Evolutionary conservation across 2,888 invertebrate genomes (phyloP), one percentile per base, ranked within the genome.

Genomic region (Colostygia pectinataria): DNA sequence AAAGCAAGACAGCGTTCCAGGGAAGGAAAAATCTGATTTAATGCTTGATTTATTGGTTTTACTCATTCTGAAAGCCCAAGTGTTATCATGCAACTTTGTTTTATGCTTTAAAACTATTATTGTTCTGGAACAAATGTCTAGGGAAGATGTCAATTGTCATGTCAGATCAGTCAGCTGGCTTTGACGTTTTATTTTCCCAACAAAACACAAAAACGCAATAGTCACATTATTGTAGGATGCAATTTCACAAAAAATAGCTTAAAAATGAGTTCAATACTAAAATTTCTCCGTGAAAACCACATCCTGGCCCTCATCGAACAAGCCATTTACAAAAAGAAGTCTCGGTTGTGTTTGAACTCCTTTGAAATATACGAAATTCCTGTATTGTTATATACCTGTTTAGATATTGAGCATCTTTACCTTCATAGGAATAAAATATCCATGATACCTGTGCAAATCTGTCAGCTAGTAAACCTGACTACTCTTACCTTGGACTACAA

Each of bases 211-310:
- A 76, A 82, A 81, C 85, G 84, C 80, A 88, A 77, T 83, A 80
- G 68, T 73, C 67, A n/a, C n/a, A n/a, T n/a, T 18, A 18, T 3
- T 18, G 2, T 66, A 58, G 9, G 60, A 63, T 69, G 77, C 69
- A 77, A 77, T 76, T 78, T 71, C 66, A 76, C 68, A 59, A 66
- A 63, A 72, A 68, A 64, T 65, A 66, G 55, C 41, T 15, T 46
- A 45, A 70, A 89, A 84, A 93, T 93, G 93, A 93, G 93, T 88
- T 91, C 90, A 67, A 89, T 94, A 66, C 91, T 93, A 77, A 92
- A 93, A 80, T 94, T 93, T 79, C 92, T 94, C 67, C 93, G 93
- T 78, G 91, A 92, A 79, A 93, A 93, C 73, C 92, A 93, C 68
- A 92, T 93, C 69, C 74, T 93, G 65, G 93, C 93, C 25, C 89